These are phyloP conservation scores for Caenorhabditis sulstoni DNA, from an alignment of 2,888 invertebrate genomes.

Conservation along the genomic window DNA sequence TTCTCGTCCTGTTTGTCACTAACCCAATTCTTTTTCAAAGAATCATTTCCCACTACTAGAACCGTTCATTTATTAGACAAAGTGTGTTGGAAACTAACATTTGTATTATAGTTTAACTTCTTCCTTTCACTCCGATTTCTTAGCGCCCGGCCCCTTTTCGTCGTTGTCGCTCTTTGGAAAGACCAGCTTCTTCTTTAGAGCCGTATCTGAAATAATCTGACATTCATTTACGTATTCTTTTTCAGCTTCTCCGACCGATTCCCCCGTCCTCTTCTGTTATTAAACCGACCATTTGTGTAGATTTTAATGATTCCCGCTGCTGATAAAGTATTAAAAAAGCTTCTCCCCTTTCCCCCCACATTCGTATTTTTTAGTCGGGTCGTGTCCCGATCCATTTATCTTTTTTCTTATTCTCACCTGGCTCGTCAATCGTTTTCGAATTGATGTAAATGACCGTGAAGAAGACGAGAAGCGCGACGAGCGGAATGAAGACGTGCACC, in stretches of 20 bases:
- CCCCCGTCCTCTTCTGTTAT: too few relatives aligned
- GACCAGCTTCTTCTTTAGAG: conserved; percentile 39
- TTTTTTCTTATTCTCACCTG: conserved; percentile 21
- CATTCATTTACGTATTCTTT: not conserved
- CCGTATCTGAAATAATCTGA: conserved; percentile 40
- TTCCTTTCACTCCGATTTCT: conserved; percentile 30
- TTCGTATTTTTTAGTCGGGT: conserved; percentile 11
- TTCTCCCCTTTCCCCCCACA: conserved; percentile 4
- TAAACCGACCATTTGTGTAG: too few relatives aligned
- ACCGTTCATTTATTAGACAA: conserved; percentile 34
- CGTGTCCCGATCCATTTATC: conserved; percentile 4
- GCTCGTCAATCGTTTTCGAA: conserved; percentile 39
- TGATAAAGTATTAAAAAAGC: conserved; percentile 15
- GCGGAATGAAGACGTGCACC: conserved; percentile 74
- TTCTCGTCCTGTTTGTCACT: conserved; percentile 31
- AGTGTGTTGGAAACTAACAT: conserved; percentile 24
- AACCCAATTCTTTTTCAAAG: conserved; percentile 13
- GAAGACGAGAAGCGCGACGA: conserved; percentile 71
- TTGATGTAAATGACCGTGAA: conserved; percentile 63
- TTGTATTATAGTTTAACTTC: conserved; percentile 21
- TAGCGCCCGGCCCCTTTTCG: conserved; percentile 16
- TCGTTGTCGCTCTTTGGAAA: not conserved
- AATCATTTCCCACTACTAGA: conserved; percentile 10
- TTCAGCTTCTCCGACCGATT: too few relatives aligned
- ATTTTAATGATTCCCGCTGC: conserved; percentile 8